Base-by-base conservation (phyloP, 2,113 vertebrate species). In the Lathamus discolor region DNA sequence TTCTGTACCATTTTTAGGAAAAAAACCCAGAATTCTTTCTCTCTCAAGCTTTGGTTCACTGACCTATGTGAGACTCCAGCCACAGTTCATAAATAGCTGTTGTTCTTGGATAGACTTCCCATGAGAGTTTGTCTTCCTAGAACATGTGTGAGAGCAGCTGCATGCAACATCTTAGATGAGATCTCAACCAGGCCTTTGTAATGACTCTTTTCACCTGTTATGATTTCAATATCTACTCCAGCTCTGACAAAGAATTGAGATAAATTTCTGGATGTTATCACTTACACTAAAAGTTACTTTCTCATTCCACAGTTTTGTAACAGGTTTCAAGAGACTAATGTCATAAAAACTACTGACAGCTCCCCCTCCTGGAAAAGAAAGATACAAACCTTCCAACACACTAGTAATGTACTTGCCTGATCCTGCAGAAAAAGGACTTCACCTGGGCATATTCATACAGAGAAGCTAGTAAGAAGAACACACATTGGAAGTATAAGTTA, bases 391-490 rank as follows among this genome's bases (percentile, higher is more conserved):
- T 35, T 59, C 9, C 57, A 59, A 24, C 33, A 35, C 57, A 59
- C 33, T 14, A 54, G 31, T 11, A 57, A 68, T 24, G 27, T 67
- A 97, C 98, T 98, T 93, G 98, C 98, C 98, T 98, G 92, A 99
- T 99, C 96, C 99, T 98, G 98, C 99, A 99, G 98, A 99, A 99
- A 95, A 99, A 99, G 78, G 99, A 98, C 81, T 99, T 99, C 95
- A 98, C 98, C 33, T 98, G 98, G 52, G 98, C 97, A 63, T 92
- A 97, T 46, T 99, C 98, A 83, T 98, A 98, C 10, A 97, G 94
- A 25, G 98, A 97, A 4, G 98, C 98, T 69, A 95, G 83, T 43
- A 88, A 74, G 80, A 70, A 90, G 13, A 94, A 93, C 41, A 97
- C 25, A 97, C 28, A 91, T 33, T 68, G 43, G 59, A 76, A 18